Conservation (phyloP, 2,888 invertebrate genomes). For the Ornithoptera alexandrae region DNA sequence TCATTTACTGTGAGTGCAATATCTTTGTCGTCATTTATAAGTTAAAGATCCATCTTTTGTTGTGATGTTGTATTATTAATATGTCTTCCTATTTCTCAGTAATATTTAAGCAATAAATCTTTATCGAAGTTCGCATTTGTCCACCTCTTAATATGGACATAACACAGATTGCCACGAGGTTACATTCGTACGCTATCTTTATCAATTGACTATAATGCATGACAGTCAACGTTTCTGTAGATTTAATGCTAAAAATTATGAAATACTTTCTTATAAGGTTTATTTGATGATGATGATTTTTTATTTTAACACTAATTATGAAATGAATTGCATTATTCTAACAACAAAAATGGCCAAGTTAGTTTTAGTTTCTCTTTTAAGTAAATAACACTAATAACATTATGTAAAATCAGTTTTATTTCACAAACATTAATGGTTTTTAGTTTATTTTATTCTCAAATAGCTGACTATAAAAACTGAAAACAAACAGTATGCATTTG, state of each 20-base stretch:
- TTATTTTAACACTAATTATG: neutral
- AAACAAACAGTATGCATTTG: too few species aligned
- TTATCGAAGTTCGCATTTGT: neutral
- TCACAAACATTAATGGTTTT: too few species aligned
- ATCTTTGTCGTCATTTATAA: slow-evolving; percentile 14
- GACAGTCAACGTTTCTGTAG: neutral
- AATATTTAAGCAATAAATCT: slow-evolving; percentile 7
- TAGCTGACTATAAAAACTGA: too few species aligned
- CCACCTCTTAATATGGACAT: neutral
- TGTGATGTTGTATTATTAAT: slow-evolving; percentile 17
- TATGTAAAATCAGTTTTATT: too few species aligned
- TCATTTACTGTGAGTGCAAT: slow-evolving; percentile 10
- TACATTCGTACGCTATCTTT: slow-evolving; percentile 1
- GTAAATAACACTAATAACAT: too few species aligned
- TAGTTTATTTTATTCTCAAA: too few species aligned
- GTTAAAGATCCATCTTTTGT: slow-evolving; percentile 11
- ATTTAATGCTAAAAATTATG: neutral
- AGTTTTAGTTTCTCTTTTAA: too few species aligned
- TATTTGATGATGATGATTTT: neutral
- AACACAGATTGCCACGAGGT: neutral
- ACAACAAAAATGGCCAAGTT: too few species aligned
- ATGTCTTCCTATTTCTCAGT: slow-evolving; percentile 1
- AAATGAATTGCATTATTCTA: too few species aligned
- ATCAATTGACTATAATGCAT: neutral
- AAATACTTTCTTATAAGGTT: neutral